Conservation (phyloP, 2,888 invertebrate genomes). For the Apamea crenata region DNA sequence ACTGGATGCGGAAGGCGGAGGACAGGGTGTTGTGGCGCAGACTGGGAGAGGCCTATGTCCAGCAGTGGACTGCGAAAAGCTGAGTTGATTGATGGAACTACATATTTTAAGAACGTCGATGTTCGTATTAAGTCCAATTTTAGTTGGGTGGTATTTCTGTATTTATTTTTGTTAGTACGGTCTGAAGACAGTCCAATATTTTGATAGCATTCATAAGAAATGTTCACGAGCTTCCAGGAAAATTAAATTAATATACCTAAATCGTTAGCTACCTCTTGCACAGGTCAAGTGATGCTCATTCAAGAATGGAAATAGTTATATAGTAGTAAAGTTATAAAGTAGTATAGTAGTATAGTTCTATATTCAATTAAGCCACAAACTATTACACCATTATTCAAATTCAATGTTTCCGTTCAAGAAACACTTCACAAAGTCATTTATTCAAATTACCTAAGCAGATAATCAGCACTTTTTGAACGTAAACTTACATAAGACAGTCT, state of each 20-base stretch:
- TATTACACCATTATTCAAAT: not conserved
- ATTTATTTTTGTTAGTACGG: not conserved
- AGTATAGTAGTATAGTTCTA: no score
- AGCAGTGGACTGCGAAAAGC: no score
- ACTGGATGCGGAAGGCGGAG: no score
- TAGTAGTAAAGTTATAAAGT: no score
- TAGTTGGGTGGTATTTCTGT: constrained; percentile 35
- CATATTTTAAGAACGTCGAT: no score
- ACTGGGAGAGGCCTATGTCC: no score
- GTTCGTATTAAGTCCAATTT: not conserved
- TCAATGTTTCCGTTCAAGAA: not conserved
- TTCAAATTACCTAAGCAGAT: not conserved
- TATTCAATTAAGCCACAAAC: not conserved
- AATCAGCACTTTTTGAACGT: not conserved
- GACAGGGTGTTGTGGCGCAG: no score
- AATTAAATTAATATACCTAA: constrained; percentile 53
- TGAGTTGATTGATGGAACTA: not conserved
- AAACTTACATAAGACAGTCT: no score
- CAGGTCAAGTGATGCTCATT: constrained; percentile 6
- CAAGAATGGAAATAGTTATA: not conserved
- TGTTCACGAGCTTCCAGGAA: constrained; percentile 42
- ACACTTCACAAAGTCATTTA: not conserved
- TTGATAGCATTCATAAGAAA: constrained; percentile 45
- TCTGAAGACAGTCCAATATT: constrained; percentile 33
- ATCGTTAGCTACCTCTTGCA: constrained; percentile 14